Base-by-base conservation (phyloP, 2,797 vertebrate genomes). In the Myiotriccus ornatus region DNA sequence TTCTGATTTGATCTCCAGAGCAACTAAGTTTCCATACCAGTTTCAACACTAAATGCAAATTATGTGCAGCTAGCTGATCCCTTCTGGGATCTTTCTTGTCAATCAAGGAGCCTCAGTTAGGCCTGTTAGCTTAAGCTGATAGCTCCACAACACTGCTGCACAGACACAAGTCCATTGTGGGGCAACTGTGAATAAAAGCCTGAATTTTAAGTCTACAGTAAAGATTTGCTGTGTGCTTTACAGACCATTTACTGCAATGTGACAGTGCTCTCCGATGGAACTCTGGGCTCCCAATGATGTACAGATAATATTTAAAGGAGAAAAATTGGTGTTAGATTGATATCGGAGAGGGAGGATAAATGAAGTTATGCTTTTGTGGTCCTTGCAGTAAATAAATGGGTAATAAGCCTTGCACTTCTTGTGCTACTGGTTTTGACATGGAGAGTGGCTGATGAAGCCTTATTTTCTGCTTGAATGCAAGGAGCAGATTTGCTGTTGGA, bases 401-500 rank as follows among this genome's bases (percentile, higher is more conserved):
- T 62, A 44, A 83, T 47, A 78, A 87, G 44, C 63, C 56, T 82
- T 52, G 7, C 7, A 52, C 41, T 76, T 69, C 62, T 79, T 90
- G 18, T 74, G 47, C 74, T 87, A n/a, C 74, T 84, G 35, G 22
- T 83, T 90, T 93, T 93, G 74, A 84, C 44, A 27, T 7, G 34
- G 80, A 79, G 47, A 75, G 39, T 56, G 28, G 32, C 47, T 73
- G 73, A 63, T 65, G 46, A 78, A 86, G 79, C 55, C 43, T 75
- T 88, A 79, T 96, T 93, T 94, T 94, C 80, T 90, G 86, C 83
- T 84, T 90, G 94, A 95, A 41, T 63, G 63, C 77, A 67, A 79
- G 67, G 63, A 84, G 62, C 32, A 95, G 80, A 59, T 41, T 94
- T 84, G 50, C 50, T 69, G 37, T 90, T 93, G 73, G 83, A 73